Evolutionary conservation across 2,888 invertebrate species (phyloP).

Genomic region (Chaitophorus viminalis): DNA sequence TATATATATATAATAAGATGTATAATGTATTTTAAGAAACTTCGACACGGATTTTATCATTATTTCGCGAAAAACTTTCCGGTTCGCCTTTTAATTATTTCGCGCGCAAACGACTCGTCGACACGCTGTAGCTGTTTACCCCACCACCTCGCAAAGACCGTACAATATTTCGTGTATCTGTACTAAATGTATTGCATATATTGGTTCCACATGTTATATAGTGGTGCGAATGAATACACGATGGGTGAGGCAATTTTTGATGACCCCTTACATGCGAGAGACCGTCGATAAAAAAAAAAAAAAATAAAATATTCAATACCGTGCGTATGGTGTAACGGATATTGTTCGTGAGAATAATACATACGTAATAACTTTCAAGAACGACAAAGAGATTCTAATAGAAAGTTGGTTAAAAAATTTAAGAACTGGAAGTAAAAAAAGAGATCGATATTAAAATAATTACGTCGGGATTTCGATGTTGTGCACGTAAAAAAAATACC

Average conservation of each 20-base stretch:
- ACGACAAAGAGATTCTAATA: not conserved
- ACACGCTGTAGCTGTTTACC: not conserved
- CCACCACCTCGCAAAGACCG: too few species aligned
- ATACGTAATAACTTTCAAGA: not conserved
- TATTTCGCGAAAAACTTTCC: slow-evolving; percentile 1
- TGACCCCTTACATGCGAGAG: not conserved
- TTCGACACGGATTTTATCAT: not conserved
- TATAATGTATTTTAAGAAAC: slow-evolving; percentile 2
- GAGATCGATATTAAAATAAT: too few species aligned
- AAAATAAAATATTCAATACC: not conserved
- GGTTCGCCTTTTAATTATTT: slow-evolving; percentile 1
- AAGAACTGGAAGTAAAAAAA: not conserved
- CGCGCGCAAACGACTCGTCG: not conserved
- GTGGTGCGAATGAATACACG: not conserved
- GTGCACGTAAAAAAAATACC: too few species aligned
- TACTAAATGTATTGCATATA: not conserved
- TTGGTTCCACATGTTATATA: not conserved
- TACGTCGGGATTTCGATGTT: too few species aligned
- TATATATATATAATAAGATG: not conserved
- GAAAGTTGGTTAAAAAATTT: not conserved
- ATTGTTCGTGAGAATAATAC: not conserved
- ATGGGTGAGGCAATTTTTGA: not conserved
- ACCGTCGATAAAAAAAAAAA: not conserved
- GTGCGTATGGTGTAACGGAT: not conserved
- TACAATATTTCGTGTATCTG: too few species aligned